Conservation (phyloP, 2,797 vertebrate species). For the Sebastes diaconus region DNA sequence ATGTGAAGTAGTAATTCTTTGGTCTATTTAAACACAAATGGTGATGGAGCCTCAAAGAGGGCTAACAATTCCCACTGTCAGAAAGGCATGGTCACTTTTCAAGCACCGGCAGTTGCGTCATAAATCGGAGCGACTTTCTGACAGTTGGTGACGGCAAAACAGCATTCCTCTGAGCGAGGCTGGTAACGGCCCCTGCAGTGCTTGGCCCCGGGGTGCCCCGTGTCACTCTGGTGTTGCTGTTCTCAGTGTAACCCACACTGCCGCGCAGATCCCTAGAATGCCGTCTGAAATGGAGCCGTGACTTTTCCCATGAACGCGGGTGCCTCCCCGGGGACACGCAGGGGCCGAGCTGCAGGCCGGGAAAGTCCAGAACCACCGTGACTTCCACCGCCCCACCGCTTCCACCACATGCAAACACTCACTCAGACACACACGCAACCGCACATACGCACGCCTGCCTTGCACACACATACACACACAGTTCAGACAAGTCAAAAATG, state of each 20-base stretch:
- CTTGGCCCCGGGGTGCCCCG: slow-evolving; percentile 45
- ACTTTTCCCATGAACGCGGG: slow-evolving; percentile 82
- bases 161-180: slow-evolving; percentile 38
- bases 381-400: slow-evolving; percentile 54
- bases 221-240: slow-evolving; percentile 39
- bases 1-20: slow-evolving; percentile 4
- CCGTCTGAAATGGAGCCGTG: slow-evolving; percentile 71
- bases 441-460: slow-evolving; percentile 16
- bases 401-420: slow-evolving; percentile 60
- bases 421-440: slow-evolving; percentile 28
- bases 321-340: slow-evolving; percentile 69
- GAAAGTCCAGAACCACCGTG: slow-evolving; percentile 68
- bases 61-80: slow-evolving; percentile 54
- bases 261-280: slow-evolving; percentile 64
- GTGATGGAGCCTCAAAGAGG: slow-evolving; percentile 11
- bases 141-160: slow-evolving; percentile 39
- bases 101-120: slow-evolving; percentile 23
- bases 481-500: slow-evolving; percentile 52
- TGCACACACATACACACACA: slow-evolving; percentile 36
- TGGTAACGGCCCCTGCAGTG: slow-evolving; percentile 37
- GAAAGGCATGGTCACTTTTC: slow-evolving; percentile 27
- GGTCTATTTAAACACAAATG: slow-evolving; percentile 46
- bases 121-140: slow-evolving; percentile 59
- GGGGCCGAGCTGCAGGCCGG: slow-evolving; percentile 57
- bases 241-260: slow-evolving; percentile 56